Evolutionary conservation across 2,888 invertebrate genomes (phyloP).

Genomic region (Eristalis tenax): DNA sequence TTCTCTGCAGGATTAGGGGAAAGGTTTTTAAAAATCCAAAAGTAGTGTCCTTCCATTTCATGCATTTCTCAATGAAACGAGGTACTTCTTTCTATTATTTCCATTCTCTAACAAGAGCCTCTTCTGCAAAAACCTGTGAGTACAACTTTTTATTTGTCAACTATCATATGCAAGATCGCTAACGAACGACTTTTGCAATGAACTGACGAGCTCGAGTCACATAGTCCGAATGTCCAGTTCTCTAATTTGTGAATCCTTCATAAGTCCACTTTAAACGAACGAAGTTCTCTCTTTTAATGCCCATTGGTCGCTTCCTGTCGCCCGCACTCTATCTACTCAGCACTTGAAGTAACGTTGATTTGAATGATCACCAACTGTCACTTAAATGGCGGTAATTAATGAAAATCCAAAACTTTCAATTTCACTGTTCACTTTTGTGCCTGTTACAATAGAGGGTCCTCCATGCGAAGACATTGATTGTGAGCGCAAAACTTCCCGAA

Average conservation of each 20-base stretch:
- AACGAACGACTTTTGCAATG: not conserved
- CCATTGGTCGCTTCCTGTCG: not conserved
- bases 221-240: not conserved
- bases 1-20: no score
- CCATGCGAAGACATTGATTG: constrained; percentile 8
- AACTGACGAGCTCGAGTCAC: not conserved
- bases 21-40: no score
- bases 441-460: not conserved
- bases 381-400: not conserved
- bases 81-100: no score
- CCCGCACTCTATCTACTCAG: not conserved
- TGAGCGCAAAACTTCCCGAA: not conserved
- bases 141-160: no score
- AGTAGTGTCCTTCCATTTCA: no score
- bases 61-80: no score
- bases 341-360: not conserved
- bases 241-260: not conserved
- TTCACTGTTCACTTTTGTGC: constrained; percentile 3
- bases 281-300: not conserved
- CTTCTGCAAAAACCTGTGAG: no score
- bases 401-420: constrained; percentile 25
- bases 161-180: no score
- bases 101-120: no score
- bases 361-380: not conserved
- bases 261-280: not conserved